Evolutionary conservation across 2,888 invertebrate species (phyloP), one percentile per base, ranked within the genome.

Genomic region (Hyppa rectilinea): DNA sequence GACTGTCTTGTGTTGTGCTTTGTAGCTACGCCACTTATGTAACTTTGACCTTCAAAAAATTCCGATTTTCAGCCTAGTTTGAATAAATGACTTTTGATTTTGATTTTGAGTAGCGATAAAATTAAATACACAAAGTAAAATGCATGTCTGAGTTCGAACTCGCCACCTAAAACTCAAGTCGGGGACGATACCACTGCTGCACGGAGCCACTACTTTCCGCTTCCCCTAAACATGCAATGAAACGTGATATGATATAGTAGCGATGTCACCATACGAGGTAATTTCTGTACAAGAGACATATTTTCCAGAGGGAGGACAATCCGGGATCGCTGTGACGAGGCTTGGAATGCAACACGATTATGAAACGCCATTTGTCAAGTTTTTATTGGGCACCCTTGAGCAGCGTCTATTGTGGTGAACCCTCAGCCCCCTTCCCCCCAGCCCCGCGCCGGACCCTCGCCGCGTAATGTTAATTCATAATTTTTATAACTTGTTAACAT

Each of bases 331-430:
- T 87, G 88, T 93, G 94, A 94, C 93, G 92, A 91, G 88, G 89
- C 89, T 86, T 82, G 95, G 96, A 95, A 96, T 96, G 95, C 93
- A 91, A 87, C 88, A 91, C 92, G 94, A 95, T 95, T 95, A 96
- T 95, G 95, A 94, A 94, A 94, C 93, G 92, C 95, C 95, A 96
- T 96, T 96, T 96, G 95, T 96, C 96, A 96, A 96, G 95, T 96
- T 96, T 96, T 96, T 96, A 96, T 96, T 95, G 94, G 95, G 91
- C 92, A 87, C 94, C 94, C 95, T 89, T 90, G 89, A 92, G 91
- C 89, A 90, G 83, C 88, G 85, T 83, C 93, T 88, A 93, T 95
- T 95, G 95, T 95, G 89, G 90, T 83, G 81, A 81, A 78, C 84
- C 81, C 86, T 75, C 77, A 83, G 78, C 69, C 31, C 9, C 10